Conservation (phyloP, 30 jellyfish, hydroid and myxozoan species). For the Cassiopea xamachana region DNA sequence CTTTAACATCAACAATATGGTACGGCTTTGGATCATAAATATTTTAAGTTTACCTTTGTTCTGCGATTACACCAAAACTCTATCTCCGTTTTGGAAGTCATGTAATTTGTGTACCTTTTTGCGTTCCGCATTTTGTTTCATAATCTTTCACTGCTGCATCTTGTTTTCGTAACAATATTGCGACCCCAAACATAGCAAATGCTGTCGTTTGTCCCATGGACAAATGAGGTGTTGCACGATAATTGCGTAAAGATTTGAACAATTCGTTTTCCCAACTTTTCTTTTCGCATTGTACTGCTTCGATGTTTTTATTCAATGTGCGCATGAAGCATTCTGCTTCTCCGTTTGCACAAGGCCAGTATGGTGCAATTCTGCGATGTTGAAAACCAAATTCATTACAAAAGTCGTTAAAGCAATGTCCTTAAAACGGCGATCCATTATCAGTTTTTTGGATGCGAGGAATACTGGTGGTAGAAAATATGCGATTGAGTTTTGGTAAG, state of each 20-base stretch:
- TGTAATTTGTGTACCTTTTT: neutral
- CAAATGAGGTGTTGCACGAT: conserved; percentile 18
- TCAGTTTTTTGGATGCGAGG: conserved; percentile 19
- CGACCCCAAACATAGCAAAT: neutral
- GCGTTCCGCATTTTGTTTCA: neutral
- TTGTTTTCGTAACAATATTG: neutral
- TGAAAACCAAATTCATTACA: conserved; percentile 10
- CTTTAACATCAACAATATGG: neutral
- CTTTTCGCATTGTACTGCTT: conserved; percentile 42
- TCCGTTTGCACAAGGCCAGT: conserved; percentile 54
- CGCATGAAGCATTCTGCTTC: conserved; percentile 34
- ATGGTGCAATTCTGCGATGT: neutral
- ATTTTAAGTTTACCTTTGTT: neutral
- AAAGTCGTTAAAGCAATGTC: conserved; percentile 15
- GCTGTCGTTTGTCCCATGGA: neutral
- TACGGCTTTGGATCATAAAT: neutral
- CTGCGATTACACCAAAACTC: neutral
- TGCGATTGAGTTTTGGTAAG: conserved; percentile 32
- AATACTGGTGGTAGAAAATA: conserved; percentile 22
- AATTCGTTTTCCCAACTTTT: conserved; percentile 60
- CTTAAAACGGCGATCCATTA: conserved; percentile 69
- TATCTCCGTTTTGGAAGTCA: neutral
- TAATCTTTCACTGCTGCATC: neutral
- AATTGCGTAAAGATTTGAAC: neutral
- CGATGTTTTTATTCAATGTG: conserved; percentile 29